phyloP scores from a whole-genome alignment of 2,888 invertebrate genomes.

The Tridacna gigas region DNA sequence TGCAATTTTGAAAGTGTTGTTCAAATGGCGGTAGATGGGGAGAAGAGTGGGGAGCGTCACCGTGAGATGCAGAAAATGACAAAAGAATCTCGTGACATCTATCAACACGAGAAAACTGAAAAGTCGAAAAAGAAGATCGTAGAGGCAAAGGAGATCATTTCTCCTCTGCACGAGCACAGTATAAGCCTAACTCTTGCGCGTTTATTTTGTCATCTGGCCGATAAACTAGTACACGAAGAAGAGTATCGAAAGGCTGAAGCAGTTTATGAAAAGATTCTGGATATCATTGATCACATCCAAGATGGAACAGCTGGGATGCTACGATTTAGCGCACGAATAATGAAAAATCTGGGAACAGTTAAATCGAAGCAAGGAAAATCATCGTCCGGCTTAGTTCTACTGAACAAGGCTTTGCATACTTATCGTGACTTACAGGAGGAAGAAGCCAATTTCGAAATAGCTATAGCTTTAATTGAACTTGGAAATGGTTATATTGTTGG shows the following conservation, averaged over 20 bases:
- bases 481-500: conserved; percentile 82
- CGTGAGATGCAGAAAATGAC: conserved; percentile 35
- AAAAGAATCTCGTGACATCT: conserved; percentile 49
- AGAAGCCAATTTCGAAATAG: conserved; percentile 77
- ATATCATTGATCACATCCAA: conserved; percentile 79
- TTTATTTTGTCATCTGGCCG: conserved; percentile 75
- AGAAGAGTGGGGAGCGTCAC: conserved; percentile 46
- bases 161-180: conserved; percentile 76
- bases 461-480: conserved; percentile 80
- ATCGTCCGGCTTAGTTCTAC: conserved; percentile 77
- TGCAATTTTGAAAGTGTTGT: conserved; percentile 75
- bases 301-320: conserved; percentile 78
- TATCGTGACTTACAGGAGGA: conserved; percentile 78
- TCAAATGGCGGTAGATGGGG: conserved; percentile 66
- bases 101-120: conserved; percentile 41
- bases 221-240: conserved; percentile 74
- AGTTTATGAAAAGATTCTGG: conserved; percentile 77
- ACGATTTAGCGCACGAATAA: conserved; percentile 77
- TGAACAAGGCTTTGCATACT: conserved; percentile 79
- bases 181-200: conserved; percentile 77
- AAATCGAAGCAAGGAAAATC: conserved; percentile 80
- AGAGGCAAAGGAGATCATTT: conserved; percentile 69
- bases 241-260: conserved; percentile 77
- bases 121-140: conserved; percentile 45
- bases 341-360: conserved; percentile 80